phyloP scores from a whole-genome alignment of 2,113 vertebrate genomes.

The Benitochromis conjunctus region DNA sequence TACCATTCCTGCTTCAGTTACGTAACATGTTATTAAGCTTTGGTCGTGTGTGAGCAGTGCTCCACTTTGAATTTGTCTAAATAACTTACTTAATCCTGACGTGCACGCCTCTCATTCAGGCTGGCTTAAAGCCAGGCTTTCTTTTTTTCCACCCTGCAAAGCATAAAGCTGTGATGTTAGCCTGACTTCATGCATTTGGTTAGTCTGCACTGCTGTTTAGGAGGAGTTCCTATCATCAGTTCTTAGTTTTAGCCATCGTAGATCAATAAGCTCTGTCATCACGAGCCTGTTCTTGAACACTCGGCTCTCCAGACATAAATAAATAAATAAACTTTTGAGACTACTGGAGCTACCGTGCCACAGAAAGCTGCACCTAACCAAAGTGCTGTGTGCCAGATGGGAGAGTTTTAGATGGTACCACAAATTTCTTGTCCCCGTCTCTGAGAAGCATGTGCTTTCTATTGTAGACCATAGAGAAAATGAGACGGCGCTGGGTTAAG shows the following conservation, averaged over 20 bases:
- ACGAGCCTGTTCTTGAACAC: background rate
- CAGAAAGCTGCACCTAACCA: slow-evolving; percentile 25
- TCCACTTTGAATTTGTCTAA: background rate
- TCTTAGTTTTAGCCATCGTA: background rate
- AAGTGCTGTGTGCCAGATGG: slow-evolving; percentile 63
- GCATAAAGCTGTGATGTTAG: background rate
- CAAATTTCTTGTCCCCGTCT: slow-evolving; percentile 51
- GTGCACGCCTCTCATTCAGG: background rate
- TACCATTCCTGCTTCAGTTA: rapidly evolving
- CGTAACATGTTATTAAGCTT: background rate
- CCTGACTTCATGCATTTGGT: background rate
- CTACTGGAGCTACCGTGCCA: slow-evolving; percentile 6
- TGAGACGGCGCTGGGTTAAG: slow-evolving; percentile 42
- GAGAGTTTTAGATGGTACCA: slow-evolving; percentile 54
- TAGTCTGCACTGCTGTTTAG: background rate
- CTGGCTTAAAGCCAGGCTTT: background rate
- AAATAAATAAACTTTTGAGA: background rate
- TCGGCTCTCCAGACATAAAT: background rate
- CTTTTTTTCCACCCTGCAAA: background rate
- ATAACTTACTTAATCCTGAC: background rate
- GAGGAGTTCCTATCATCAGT: background rate
- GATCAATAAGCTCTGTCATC: slow-evolving; percentile 20
- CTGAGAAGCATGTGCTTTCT: slow-evolving; percentile 67
- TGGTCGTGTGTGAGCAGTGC: background rate
- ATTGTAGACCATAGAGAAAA: slow-evolving; percentile 62